Base-by-base conservation (phyloP, 2,113 vertebrate species). In the Calidris pygmaea region DNA sequence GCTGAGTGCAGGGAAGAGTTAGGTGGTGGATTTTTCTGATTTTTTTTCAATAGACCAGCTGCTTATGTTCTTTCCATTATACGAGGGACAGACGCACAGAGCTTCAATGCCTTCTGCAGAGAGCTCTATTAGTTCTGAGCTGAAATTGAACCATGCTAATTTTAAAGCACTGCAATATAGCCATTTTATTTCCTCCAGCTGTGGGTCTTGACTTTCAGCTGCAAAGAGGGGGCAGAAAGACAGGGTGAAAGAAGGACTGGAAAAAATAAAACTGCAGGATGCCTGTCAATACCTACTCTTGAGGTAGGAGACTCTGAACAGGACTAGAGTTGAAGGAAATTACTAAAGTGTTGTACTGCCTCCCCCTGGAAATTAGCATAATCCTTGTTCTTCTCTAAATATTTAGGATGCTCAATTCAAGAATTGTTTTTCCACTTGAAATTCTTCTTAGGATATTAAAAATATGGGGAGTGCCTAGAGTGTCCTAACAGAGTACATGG, bases 121-220 rank as follows among this genome's bases (percentile, higher is more conserved):
- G 56, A 91, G 41, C 9, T 90, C 78, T 84, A 43, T 76, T 93
- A 80, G 59, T 75, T 92, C 85, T 93, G 95, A 97, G 95, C 73
- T 89, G 87, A 97, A 96, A 97, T 20, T 90, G 94, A 96, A 92
- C 80, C 68, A 91, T 18, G 63, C 15, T 97, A 91, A 96, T 97
- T 97, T 97, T 96, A 96, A 98, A 95, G 90, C 50, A 88, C 89
- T 89, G 77, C 78, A 92, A 94, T 93, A 95, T 41, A 96, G 87
- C 35, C 24, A 22, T 95, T 98, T 98, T 97, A 97, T 97, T 98
- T 97, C 78, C 94, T 97, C 85, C 96, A 97, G 85, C 92, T 98
- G 93, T 97, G 84, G 30, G 90, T 94, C 95, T 96, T 97, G 90
- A 96, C 63, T 95, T 93, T 91, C 79, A 91, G n/a, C 26, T 97